Percentiles rank a stretch among this genome's conserved stretches.
These are phyloP conservation scores for Diadophis punctatus DNA, from an alignment of 2,113 vertebrate species.

Conservation along the genomic window DNA sequence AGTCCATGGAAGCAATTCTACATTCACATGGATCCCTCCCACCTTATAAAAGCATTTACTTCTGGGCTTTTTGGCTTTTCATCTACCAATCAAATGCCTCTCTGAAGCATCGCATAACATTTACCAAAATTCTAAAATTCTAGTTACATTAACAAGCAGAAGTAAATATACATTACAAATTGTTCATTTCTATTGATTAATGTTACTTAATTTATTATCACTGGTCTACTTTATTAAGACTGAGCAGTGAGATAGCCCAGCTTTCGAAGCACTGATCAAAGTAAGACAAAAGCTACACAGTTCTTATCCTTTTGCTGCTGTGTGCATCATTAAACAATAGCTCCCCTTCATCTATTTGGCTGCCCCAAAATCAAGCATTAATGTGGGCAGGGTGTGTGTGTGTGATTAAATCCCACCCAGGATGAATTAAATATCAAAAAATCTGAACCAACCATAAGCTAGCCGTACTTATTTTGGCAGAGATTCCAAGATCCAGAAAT, in stretches of 20 bases:
- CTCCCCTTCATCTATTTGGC: background rate
- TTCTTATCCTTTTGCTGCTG: background rate
- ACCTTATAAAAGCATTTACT: background rate
- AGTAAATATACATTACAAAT: background rate
- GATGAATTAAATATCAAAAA: background rate
- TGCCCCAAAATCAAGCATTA: background rate
- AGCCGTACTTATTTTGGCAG: background rate
- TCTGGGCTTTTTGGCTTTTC: background rate
- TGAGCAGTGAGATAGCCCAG: background rate
- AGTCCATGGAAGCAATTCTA: background rate
- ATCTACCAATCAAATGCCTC: background rate
- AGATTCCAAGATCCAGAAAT: background rate
- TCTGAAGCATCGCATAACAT: background rate
- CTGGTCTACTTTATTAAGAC: background rate
- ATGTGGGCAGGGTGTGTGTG: background rate
- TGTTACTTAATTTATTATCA: background rate
- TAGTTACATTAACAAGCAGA: background rate
- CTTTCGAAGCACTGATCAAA: background rate
- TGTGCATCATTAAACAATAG: background rate
- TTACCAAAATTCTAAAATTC: background rate
- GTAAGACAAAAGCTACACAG: background rate
- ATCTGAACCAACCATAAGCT: background rate
- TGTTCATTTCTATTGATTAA: background rate
- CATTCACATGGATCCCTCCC: background rate
- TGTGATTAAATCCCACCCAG: background rate